Evolutionary conservation across 1,140 invertebrate genomes (phyloP).

Genomic region (Nylanderia fulva): DNA sequence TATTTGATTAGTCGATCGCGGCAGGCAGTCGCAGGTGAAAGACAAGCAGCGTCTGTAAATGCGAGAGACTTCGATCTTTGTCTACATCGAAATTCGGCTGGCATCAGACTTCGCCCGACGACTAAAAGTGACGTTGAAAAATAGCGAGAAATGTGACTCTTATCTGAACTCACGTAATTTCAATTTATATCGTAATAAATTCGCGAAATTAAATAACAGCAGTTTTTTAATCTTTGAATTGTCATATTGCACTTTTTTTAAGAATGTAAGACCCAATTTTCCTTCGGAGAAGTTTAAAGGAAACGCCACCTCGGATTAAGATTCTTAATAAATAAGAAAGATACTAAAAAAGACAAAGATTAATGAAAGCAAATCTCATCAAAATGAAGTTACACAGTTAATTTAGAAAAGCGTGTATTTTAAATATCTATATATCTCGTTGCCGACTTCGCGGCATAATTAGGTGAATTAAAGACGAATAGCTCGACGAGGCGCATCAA

Average conservation of each 20-base stretch:
- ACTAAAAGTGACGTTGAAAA: slow-evolving; percentile 36
- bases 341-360: not conserved
- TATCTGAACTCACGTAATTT: not conserved
- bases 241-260: not conserved
- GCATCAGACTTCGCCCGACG: slow-evolving; percentile 13
- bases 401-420: not conserved
- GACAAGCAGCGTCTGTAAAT: slow-evolving; percentile 22
- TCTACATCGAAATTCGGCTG: slow-evolving; percentile 33
- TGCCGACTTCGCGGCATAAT: not conserved
- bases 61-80: slow-evolving; percentile 37
- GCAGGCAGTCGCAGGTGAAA: slow-evolving; percentile 8
- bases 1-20: slow-evolving; percentile 45
- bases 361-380: not conserved
- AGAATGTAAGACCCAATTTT: not conserved
- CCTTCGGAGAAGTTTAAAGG: too few species aligned
- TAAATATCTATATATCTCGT: not conserved
- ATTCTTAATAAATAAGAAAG: not conserved
- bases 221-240: not conserved
- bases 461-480: slow-evolving; percentile 18
- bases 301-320: not conserved
- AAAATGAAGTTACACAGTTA: not conserved
- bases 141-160: not conserved
- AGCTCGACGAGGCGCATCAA: not conserved
- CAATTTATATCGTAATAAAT: not conserved
- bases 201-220: not conserved